These are phyloP conservation scores for Volucella bombylans DNA, from an alignment of 2,888 invertebrate species.

Conservation along the genomic window DNA sequence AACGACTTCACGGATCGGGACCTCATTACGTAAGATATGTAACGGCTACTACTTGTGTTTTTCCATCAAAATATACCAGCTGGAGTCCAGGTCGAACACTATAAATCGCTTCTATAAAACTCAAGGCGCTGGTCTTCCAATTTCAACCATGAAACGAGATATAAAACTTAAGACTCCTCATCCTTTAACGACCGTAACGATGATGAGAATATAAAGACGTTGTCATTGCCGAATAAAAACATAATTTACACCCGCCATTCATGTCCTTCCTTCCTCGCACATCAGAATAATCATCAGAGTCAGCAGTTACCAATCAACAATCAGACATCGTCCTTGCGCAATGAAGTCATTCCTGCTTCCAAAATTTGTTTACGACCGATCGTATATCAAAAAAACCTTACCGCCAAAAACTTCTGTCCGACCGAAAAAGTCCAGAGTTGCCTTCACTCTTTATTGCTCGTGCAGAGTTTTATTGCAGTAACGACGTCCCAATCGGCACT, in stretches of 20 bases:
- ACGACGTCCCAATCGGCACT: background rate
- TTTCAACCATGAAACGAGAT: too few species aligned
- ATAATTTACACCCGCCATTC: conserved; percentile 6
- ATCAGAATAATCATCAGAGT: background rate
- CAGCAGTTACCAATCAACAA: conserved; percentile 12
- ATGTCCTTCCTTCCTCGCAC: background rate
- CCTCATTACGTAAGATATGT: too few species aligned
- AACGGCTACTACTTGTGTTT: too few species aligned
- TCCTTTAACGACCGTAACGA: too few species aligned
- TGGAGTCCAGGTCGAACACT: too few species aligned
- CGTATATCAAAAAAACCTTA: conserved; percentile 16
- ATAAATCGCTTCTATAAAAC: too few species aligned
- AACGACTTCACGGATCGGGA: too few species aligned
- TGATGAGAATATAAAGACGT: background rate
- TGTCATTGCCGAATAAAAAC: conserved; percentile 11
- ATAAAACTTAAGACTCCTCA: too few species aligned
- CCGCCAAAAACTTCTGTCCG: conserved; percentile 33
- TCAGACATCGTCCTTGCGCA: conserved; percentile 8
- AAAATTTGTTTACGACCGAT: conserved; percentile 3
- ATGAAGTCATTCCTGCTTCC: background rate
- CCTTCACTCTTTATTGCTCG: conserved; percentile 30
- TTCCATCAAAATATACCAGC: too few species aligned
- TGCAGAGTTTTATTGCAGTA: conserved; percentile 29
- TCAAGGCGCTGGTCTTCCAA: too few species aligned
- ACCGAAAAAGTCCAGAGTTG: background rate